These are phyloP conservation scores for Aplysina aerophoba DNA, from an alignment of 37 sponge, comb jelly and placozoan species.

Conservation along the genomic window DNA sequence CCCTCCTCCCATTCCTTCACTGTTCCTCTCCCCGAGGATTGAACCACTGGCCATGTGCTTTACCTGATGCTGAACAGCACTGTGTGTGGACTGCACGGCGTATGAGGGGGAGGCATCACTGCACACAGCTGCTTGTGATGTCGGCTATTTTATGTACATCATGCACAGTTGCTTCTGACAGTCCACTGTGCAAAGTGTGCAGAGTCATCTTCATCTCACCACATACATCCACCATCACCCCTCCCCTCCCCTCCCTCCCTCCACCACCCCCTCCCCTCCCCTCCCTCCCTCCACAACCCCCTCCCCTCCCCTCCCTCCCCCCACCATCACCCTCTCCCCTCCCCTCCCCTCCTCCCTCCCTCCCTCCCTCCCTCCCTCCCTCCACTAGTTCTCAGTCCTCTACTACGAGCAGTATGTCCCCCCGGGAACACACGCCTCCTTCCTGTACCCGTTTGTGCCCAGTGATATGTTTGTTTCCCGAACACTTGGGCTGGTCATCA, in stretches of 20 bases:
- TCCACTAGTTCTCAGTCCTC: slow-evolving; percentile 55
- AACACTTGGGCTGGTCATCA: slow-evolving; percentile 74
- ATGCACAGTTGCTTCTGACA: no score
- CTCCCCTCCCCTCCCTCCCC: background rate
- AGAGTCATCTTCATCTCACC: no score
- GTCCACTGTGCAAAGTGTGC: background rate
- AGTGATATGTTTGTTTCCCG: slow-evolving; percentile 82
- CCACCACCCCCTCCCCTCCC: slow-evolving; percentile 27
- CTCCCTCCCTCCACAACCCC: slow-evolving; percentile 37
- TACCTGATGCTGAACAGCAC: slow-evolving; percentile 37
- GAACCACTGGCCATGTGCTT: slow-evolving; percentile 1
- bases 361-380: background rate
- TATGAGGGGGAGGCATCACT: slow-evolving; percentile 5
- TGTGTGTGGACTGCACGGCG: background rate
- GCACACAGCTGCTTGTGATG: background rate
- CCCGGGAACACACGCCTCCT: slow-evolving; percentile 73
- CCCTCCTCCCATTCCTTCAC: no score
- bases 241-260: background rate
- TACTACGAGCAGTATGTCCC: slow-evolving; percentile 62
- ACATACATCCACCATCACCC: background rate
- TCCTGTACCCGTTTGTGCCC: slow-evolving; percentile 71
- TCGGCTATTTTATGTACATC: background rate
- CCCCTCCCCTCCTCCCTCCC: no score
- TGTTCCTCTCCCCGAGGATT: slow-evolving; percentile 20
- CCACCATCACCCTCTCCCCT: no score